These are phyloP conservation scores for Neoascia interrupta DNA, from an alignment of 2,888 invertebrate species.

Conservation along the genomic window DNA sequence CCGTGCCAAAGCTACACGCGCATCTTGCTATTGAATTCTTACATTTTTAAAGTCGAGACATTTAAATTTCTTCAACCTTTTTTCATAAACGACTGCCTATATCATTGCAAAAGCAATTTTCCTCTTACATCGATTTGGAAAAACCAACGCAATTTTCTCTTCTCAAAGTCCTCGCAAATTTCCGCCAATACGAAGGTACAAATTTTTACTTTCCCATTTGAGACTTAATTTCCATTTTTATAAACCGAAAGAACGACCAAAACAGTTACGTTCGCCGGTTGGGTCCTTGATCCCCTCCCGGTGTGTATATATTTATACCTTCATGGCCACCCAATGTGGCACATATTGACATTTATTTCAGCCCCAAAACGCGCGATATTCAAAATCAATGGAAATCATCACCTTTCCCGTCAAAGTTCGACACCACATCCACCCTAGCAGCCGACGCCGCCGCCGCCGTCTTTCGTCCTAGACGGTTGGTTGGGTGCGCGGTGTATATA, in stretches of 20 bases:
- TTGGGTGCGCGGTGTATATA: background rate
- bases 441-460: background rate
- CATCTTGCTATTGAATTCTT: too few relatives aligned
- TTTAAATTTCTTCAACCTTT: too few relatives aligned
- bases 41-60: too few relatives aligned
- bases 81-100: too few relatives aligned
- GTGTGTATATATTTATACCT: slow-evolving; percentile 23
- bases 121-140: too few relatives aligned
- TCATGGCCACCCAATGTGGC: slow-evolving; percentile 36
- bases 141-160: too few relatives aligned
- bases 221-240: background rate
- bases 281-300: background rate
- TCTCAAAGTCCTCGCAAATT: too few relatives aligned
- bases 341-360: slow-evolving; percentile 55
- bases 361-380: slow-evolving; percentile 48
- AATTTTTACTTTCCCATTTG: background rate
- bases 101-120: too few relatives aligned
- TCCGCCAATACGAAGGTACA: too few relatives aligned
- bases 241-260: background rate
- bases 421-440: background rate
- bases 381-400: slow-evolving; percentile 58
- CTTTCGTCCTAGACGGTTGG: background rate
- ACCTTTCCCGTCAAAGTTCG: slow-evolving; percentile 30
- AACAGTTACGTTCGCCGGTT: background rate
- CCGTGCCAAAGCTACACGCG: too few relatives aligned